Evolutionary conservation across 2,888 invertebrate species (phyloP), one percentile per base, ranked within the genome.

Genomic region (Melieria crassipennis): DNA sequence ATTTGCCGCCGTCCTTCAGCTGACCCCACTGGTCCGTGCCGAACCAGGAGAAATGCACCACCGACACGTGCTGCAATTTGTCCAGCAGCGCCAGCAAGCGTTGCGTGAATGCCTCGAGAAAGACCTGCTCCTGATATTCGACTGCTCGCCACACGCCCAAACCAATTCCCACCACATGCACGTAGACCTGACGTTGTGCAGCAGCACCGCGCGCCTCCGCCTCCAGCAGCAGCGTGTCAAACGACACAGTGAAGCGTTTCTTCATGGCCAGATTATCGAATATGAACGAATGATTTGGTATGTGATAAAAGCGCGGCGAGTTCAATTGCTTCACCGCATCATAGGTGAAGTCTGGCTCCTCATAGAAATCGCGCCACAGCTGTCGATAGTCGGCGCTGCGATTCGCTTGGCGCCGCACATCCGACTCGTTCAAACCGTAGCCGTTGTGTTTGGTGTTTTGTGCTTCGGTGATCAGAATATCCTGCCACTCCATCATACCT

Each of bases 21-120:
- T 86, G 86, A 5, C 87, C 88, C 80, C 88, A 88, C 43, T 86
- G 84, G 3, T 80, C 81, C 48, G 87, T 80, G 0, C 81, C 81
- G 60, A 93, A 91, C 80, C 90, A 92, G 0, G 92, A 89, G 80
- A 93, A 91, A 85, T 92, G 91, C 9, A 92, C 87, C 72, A 91
- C 91, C 0, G 90, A 88, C 0, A 92, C 86, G 76, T 89, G 88
- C 2, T 87, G 83, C 5, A 92, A 79, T 6, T 87, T 83, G 50
- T 87, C 80, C 71, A 87, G 82, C 71, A 89, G 79, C 52, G 87
- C 88, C 6, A 88, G 87, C 55, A 91, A 83, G 9, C 92, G 87
- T 65, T 91, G 89, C 30, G 90, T 85, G 75, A 91, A 91, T 0
- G 90, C 89, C 60, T 91, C 87, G 4, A 92, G 82, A 77, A 91